Evolutionary conservation across 2,888 invertebrate species (phyloP).

Genomic region (Apeira syringaria): DNA sequence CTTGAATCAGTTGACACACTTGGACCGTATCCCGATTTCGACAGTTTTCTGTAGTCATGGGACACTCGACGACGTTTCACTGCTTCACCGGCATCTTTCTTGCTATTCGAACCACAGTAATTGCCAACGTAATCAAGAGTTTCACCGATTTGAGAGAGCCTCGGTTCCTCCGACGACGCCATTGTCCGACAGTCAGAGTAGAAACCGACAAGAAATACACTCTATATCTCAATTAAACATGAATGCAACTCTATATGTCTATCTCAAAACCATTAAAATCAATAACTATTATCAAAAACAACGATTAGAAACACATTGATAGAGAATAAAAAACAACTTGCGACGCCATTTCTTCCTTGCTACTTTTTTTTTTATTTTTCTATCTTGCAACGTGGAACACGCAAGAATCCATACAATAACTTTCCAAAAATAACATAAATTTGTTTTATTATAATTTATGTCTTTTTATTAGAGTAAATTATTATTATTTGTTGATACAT

Average conservation of each 20-base stretch:
- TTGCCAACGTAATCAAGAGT: conserved; percentile 61
- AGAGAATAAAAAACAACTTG: conserved; percentile 78
- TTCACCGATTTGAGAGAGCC: conserved; percentile 72
- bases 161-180: conserved; percentile 77
- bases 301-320: conserved; percentile 69
- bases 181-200: conserved; percentile 68
- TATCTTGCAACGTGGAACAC: conserved; percentile 36
- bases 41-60: conserved; percentile 72
- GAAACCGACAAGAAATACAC: conserved; percentile 56
- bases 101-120: conserved; percentile 54
- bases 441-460: too few relatives aligned
- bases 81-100: conserved; percentile 67
- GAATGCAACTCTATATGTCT: conserved; percentile 44
- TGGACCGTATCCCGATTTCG: conserved; percentile 75
- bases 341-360: conserved; percentile 78
- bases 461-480: too few relatives aligned
- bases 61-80: conserved; percentile 72
- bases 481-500: too few relatives aligned
- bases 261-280: conserved; percentile 46
- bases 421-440: neutral
- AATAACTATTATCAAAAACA: conserved; percentile 46
- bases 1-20: conserved; percentile 71
- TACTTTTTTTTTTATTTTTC: conserved; percentile 43
- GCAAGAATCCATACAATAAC: neutral
- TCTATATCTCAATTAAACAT: conserved; percentile 64